Evolutionary conservation across 2,113 vertebrate genomes (phyloP).

Genomic region (Lophius piscatorius): DNA sequence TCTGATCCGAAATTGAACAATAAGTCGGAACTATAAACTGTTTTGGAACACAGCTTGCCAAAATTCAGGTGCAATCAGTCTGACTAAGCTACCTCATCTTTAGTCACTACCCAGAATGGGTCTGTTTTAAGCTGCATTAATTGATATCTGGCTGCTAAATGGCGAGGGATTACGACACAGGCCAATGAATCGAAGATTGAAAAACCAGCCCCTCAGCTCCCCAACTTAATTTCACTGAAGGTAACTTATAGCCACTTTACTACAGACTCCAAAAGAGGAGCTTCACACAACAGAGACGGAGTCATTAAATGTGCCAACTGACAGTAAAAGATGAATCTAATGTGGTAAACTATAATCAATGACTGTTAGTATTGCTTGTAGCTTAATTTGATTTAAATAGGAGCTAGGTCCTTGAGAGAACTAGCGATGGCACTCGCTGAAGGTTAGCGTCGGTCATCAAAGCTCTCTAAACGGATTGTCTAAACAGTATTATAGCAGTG

Average conservation of each 20-base stretch:
- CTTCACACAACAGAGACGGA: not conserved
- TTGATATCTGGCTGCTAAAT: conserved; percentile 20
- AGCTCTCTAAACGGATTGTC: no score
- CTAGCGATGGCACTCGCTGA: not conserved
- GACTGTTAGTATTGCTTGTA: conserved; percentile 13
- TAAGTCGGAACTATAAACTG: conserved; percentile 13
- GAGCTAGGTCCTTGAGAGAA: not conserved
- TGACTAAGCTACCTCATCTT: not conserved
- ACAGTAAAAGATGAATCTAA: no score
- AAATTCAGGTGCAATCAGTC: conserved; percentile 40
- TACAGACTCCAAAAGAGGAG: conserved; percentile 9
- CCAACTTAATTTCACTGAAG: no score
- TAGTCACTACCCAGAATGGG: not conserved
- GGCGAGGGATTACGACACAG: no score
- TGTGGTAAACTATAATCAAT: not conserved
- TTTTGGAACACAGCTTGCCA: not conserved
- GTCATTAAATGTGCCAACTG: not conserved
- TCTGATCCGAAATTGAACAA: conserved; percentile 44
- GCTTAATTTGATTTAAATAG: conserved; percentile 12
- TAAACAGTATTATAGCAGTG: no score
- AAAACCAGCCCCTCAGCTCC: no score
- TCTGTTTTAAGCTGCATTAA: conserved; percentile 12
- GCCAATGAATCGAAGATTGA: no score
- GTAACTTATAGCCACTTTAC: conserved; percentile 3
- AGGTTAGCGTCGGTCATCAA: not conserved